phyloP scores from a whole-genome alignment of 2,797 vertebrate genomes.

The Varecia variegata region DNA sequence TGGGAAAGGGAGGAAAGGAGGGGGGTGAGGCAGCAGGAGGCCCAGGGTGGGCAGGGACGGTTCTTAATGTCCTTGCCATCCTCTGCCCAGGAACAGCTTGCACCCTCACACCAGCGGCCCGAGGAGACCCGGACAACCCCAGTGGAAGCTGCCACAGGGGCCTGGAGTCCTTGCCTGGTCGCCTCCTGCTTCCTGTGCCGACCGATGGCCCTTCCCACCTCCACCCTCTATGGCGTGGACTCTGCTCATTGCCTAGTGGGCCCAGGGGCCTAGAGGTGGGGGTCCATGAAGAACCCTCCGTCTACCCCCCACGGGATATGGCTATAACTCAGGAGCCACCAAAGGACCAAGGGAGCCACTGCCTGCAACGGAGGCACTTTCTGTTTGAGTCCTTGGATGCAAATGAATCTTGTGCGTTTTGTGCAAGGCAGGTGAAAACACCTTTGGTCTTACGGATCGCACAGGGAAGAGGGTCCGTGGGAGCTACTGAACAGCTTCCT shows the following conservation, averaged over 20 bases:
- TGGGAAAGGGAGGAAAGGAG: background rate
- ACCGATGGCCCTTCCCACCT: background rate
- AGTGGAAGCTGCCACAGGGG: too few species aligned
- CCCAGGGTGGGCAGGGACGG: rapidly evolving
- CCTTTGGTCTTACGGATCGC: background rate
- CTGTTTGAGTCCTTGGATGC: background rate
- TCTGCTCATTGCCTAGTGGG: background rate
- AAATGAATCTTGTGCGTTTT: background rate
- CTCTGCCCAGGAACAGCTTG: background rate
- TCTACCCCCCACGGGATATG: background rate
- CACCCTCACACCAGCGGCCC: background rate
- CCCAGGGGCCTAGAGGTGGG: background rate
- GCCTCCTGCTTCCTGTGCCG: background rate
- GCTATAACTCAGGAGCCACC: background rate
- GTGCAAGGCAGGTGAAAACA: background rate
- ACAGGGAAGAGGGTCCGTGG: background rate
- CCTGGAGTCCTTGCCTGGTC: background rate
- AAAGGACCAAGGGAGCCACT: background rate
- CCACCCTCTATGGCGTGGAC: background rate
- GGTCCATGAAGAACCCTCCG: background rate
- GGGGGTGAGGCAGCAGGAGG: background rate
- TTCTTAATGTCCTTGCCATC: background rate
- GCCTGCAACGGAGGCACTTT: background rate
- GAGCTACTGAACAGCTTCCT: background rate
- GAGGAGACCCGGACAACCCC: background rate